Evolutionary conservation across 1,140 invertebrate species (phyloP).

Genomic region (Agraylea sexmaculata): DNA sequence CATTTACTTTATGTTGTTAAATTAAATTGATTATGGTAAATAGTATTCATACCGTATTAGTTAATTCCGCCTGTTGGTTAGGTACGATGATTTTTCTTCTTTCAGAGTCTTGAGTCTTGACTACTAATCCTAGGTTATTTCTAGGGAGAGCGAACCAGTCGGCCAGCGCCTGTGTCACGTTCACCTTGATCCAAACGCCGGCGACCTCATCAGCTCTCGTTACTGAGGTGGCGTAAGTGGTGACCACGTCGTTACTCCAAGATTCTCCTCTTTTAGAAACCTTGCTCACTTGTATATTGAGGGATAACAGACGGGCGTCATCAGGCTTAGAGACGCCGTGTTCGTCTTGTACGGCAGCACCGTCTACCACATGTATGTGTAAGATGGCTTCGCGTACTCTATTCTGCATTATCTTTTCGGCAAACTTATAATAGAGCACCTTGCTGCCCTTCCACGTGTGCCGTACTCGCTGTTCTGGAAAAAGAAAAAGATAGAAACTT

Average conservation of each 20-base stretch:
- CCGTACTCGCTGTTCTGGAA: constrained; percentile 33
- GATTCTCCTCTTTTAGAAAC: constrained; percentile 30
- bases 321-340: constrained; percentile 21
- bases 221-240: constrained; percentile 25
- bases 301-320: constrained; percentile 19
- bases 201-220: constrained; percentile 32
- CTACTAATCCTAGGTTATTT: constrained; percentile 60
- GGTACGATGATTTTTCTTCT: constrained; percentile 34
- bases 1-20: neutral
- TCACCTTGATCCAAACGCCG: constrained; percentile 61
- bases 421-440: constrained; percentile 44
- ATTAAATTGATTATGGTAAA: neutral
- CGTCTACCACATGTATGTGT: constrained; percentile 40
- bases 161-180: constrained; percentile 61
- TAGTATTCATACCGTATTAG: constrained; percentile 35
- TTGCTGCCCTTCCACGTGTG: constrained; percentile 37
- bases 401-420: constrained; percentile 41
- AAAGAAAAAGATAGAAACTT: constrained; percentile 3
- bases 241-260: constrained; percentile 29
- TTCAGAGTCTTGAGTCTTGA: constrained; percentile 49
- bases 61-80: constrained; percentile 35
- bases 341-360: constrained; percentile 11
- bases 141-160: constrained; percentile 62
- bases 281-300: constrained; percentile 33
- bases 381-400: constrained; percentile 41